Conservation (phyloP, 2,888 invertebrate genomes). For the Dryocosmus kuriphilus region DNA sequence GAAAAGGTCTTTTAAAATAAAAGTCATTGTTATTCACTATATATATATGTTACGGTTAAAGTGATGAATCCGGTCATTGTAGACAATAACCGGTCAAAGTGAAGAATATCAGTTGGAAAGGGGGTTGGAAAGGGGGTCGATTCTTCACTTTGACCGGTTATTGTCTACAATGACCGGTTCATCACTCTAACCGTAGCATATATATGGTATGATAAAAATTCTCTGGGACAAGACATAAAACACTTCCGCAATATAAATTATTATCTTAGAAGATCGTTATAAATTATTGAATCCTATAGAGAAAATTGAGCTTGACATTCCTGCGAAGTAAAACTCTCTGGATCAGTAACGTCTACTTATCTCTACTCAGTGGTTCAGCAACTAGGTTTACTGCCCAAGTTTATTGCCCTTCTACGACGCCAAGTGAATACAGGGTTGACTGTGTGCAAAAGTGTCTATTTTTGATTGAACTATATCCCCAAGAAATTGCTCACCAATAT, state of each 20-base stretch:
- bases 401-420: conserved; percentile 35
- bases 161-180: no score
- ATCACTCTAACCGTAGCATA: no score
- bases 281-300: conserved; percentile 17
- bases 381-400: conserved; percentile 40
- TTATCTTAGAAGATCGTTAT: background rate
- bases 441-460: conserved; percentile 34
- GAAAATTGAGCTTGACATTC: conserved; percentile 19
- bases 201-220: background rate
- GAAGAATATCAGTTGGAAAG: no score
- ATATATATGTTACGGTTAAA: no score
- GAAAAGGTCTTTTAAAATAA: background rate
- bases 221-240: background rate
- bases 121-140: no score
- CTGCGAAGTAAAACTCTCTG: conserved; percentile 12
- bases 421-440: conserved; percentile 26
- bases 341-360: conserved; percentile 31
- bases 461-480: conserved; percentile 19
- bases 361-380: conserved; percentile 33
- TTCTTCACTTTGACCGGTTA: no score
- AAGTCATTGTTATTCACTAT: background rate
- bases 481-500: conserved; percentile 21
- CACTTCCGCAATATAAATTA: background rate
- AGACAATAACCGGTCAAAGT: no score
- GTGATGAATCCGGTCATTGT: no score